A percentile compares a stretch with the other conserved stretches of the same genome.
Evolutionary conservation across 1,140 invertebrate genomes (phyloP).

Genomic region (Dreissena rostriformis): DNA sequence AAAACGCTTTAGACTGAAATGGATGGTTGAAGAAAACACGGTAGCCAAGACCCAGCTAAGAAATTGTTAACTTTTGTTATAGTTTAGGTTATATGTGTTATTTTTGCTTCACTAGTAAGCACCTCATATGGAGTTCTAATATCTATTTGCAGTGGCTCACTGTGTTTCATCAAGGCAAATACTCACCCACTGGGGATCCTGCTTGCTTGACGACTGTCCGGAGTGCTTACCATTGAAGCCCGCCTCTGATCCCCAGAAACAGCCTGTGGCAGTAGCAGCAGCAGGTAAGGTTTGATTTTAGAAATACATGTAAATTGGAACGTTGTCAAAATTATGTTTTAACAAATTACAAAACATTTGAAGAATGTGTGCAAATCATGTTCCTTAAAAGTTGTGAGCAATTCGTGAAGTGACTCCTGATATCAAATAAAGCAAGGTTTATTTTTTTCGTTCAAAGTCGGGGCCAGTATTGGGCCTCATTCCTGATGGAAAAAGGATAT

Average conservation of each 20-base stretch:
- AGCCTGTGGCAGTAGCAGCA: constrained; percentile 56
- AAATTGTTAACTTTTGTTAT: background rate
- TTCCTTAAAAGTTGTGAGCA: background rate
- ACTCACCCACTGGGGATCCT: constrained; percentile 99
- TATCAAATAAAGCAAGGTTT: background rate
- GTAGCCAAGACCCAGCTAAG: no score
- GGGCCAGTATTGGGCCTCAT: no score
- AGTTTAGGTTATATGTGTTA: background rate
- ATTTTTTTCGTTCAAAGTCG: no score
- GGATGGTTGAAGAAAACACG: no score
- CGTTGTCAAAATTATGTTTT: background rate
- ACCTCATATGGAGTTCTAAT: background rate
- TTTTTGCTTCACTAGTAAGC: background rate
- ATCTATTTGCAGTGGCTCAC: constrained; percentile 86
- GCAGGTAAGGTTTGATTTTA: constrained; percentile 9
- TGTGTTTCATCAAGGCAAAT: constrained; percentile 99
- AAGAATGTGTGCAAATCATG: background rate
- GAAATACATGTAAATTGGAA: background rate
- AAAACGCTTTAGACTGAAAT: no score
- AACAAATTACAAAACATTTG: background rate
- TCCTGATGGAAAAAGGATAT: no score
- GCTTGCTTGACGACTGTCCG: constrained; percentile 96
- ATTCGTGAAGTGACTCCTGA: background rate
- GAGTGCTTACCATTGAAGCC: constrained; percentile 98
- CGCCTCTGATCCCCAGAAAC: constrained; percentile 89